Percentiles rank a stretch among this genome's conserved stretches.
These are phyloP conservation scores for Spilogale gracilis DNA, from an alignment of 2,113 vertebrate species.

Conservation along the genomic window DNA sequence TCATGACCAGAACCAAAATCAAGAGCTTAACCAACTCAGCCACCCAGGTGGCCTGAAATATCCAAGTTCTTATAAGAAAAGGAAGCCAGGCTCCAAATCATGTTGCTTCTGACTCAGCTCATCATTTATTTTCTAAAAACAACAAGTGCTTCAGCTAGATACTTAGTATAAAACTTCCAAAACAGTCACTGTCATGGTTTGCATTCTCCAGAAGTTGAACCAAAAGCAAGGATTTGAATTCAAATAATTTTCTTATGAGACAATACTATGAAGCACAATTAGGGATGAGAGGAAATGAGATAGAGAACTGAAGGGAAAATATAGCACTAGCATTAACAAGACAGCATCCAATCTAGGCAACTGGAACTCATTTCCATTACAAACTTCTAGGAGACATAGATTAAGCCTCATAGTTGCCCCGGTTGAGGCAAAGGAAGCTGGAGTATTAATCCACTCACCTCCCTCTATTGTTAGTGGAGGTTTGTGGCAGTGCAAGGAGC, in stretches of 20 bases:
- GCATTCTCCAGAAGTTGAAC: background rate
- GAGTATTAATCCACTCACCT: background rate
- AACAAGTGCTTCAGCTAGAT: background rate
- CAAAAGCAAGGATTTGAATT: background rate
- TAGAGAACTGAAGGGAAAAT: background rate
- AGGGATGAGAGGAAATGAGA: background rate
- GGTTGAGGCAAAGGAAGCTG: background rate
- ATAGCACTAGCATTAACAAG: background rate
- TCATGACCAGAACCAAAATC: too few species aligned
- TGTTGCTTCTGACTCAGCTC: background rate
- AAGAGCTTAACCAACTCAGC: too few species aligned
- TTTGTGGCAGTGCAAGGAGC: background rate
- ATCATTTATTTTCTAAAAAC: background rate
- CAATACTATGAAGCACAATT: background rate
- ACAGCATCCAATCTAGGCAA: background rate
- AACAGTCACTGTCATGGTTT: background rate
- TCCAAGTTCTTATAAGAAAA: background rate
- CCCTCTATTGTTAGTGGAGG: too few species aligned
- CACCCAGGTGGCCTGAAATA: background rate
- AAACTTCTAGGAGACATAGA: accelerated
- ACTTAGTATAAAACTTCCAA: background rate
- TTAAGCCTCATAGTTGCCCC: background rate
- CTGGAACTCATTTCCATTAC: accelerated
- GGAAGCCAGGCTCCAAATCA: background rate
- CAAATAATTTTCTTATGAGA: background rate